Base-by-base conservation (phyloP, 2,797 vertebrate genomes). In the Rhinichthys osculus region DNA sequence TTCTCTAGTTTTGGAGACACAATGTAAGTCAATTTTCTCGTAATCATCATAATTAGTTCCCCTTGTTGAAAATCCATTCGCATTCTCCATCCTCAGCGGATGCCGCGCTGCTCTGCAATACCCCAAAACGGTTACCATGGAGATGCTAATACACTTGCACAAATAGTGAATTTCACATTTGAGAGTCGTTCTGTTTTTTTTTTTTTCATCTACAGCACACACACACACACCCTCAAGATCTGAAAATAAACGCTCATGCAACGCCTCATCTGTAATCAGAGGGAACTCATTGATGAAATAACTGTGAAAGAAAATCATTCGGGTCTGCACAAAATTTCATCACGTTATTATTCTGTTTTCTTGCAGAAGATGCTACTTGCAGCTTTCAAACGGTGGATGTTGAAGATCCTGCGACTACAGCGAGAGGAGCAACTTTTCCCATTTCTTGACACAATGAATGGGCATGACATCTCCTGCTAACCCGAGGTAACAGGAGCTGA, bases 111-210 rank as follows among this genome's bases (percentile, higher is more conserved):
- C 86, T 91, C 93, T 93, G 91, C 92, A 88, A 94, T 94, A 94
- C 86, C 91, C 92, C 23, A 94, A 95, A 94, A 88, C 91, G 95
- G 96, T 97, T 97, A 95, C 96, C 96, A 97, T 96, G 96, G 96
- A 93, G 95, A 97, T 94, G 90, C 87, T 94, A 93, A 94, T 93
- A 94, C 91, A 93, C 92, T 92, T 89, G 90, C 91, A 92, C 92
- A 95, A 94, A 91, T 92, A 92, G 89, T 92, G 91, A 93, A 85
- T 92, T 93, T 92, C 88, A 91, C 91, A 92, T 94, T 90, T 92
- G 88, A 91, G 89, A 85, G 87, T 85, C 85, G 83, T 82, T 86
- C 78, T 2, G 35, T n/a, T n/a, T 23, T 8, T 57, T 19, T n/a
- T 88, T 83, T 78, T 82, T 86, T 82, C 81, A 78, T 82, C 62